phyloP scores from a whole-genome alignment of 2,888 invertebrate genomes.

The Lithophane socia region DNA sequence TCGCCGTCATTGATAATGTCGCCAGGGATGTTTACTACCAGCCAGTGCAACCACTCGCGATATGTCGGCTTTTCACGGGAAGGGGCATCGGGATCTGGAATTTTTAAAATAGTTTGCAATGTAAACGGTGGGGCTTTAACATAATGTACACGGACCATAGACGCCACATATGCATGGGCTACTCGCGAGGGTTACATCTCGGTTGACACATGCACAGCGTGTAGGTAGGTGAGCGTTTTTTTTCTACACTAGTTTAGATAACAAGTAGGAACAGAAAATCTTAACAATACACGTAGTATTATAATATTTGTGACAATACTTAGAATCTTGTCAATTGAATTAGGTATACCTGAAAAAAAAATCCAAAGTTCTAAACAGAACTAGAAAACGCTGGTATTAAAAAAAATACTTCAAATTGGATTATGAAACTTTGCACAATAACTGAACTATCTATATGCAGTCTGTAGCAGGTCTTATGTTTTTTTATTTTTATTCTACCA shows the following conservation, averaged over 20 bases:
- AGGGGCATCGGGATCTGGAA: slow-evolving; percentile 53
- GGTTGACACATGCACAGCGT: not conserved
- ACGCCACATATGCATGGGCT: not conserved
- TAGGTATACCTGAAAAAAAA: too few relatives aligned
- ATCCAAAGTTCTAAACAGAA: too few relatives aligned
- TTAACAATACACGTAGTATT: not conserved
- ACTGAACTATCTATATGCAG: too few relatives aligned
- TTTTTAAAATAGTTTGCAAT: not conserved
- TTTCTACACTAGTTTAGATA: not conserved
- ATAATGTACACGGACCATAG: not conserved
- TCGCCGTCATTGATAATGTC: slow-evolving; percentile 31
- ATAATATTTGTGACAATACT: too few relatives aligned
- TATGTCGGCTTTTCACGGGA: slow-evolving; percentile 47
- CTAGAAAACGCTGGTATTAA: too few relatives aligned
- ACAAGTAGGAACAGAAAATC: not conserved
- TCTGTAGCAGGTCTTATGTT: too few relatives aligned
- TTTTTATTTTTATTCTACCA: too few relatives aligned
- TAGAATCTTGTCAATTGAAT: too few relatives aligned
- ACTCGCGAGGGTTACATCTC: not conserved
- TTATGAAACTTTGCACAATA: too few relatives aligned
- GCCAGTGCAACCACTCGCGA: slow-evolving; percentile 63
- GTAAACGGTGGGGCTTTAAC: too few relatives aligned
- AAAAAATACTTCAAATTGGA: too few relatives aligned
- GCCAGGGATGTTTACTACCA: slow-evolving; percentile 63
- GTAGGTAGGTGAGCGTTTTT: not conserved